These are phyloP conservation scores for Muscicapa striata DNA, from an alignment of 2,797 vertebrate species.

Conservation along the genomic window DNA sequence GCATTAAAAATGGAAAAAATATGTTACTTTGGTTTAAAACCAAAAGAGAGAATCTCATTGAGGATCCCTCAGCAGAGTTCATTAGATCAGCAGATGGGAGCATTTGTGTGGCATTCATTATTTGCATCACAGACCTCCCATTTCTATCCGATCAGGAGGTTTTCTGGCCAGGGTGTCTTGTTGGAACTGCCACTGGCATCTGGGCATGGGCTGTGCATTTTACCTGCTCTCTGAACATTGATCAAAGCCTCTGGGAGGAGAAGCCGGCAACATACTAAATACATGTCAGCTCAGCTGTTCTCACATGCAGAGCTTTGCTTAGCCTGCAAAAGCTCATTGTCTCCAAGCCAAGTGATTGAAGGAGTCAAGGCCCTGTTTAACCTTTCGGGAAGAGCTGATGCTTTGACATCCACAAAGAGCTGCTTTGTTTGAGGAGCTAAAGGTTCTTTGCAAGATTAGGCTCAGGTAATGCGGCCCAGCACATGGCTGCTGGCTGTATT, in stretches of 20 bases:
- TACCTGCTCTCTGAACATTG: constrained; percentile 43
- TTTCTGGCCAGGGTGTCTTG: constrained; percentile 6
- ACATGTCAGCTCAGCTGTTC: constrained; percentile 54
- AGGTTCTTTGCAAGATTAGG: constrained; percentile 6
- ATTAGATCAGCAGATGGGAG: constrained; percentile 17
- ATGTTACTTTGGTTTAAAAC: neutral
- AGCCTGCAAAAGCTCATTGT: constrained; percentile 51
- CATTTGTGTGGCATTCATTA: neutral
- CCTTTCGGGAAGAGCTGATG: constrained; percentile 43
- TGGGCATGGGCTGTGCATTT: constrained; percentile 21
- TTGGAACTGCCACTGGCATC: constrained; percentile 49
- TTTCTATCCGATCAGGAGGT: neutral
- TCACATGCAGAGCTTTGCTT: constrained; percentile 58
- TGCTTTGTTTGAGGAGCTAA: constrained; percentile 53
- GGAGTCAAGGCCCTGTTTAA: constrained; percentile 49
- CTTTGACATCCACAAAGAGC: constrained; percentile 50
- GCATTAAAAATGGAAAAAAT: neutral
- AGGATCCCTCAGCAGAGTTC: neutral
- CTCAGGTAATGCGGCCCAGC: constrained; percentile 5
- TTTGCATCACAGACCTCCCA: constrained; percentile 13
- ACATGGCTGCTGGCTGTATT: neutral
- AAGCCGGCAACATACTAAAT: constrained; percentile 49
- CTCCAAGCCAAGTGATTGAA: constrained; percentile 56
- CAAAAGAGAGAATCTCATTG: neutral
- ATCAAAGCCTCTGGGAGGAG: constrained; percentile 52